These are phyloP conservation scores for Eciton burchellii DNA, from an alignment of 1,140 invertebrate genomes.

Conservation along the genomic window DNA sequence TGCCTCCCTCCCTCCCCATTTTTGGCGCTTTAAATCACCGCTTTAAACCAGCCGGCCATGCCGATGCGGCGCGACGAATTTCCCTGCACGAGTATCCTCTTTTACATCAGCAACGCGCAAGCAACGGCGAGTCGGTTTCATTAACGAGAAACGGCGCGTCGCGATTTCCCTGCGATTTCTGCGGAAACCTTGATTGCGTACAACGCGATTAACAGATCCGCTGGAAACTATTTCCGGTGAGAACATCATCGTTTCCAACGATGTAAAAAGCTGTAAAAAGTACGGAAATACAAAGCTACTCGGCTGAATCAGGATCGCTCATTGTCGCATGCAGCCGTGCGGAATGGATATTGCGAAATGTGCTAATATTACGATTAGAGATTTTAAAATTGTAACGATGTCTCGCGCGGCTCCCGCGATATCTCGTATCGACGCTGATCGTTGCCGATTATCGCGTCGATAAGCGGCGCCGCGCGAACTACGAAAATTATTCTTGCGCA, in stretches of 20 bases:
- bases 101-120: not conserved
- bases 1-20: not conserved
- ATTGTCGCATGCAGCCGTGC: not conserved
- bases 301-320: not conserved
- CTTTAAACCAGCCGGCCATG: not conserved
- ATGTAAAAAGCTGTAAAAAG: too few relatives aligned
- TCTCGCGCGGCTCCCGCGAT: not conserved
- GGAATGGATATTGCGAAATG: not conserved
- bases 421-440: slow-evolving; percentile 23
- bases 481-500: not conserved
- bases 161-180: not conserved
- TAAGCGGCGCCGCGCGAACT: not conserved
- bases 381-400: not conserved
- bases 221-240: too few relatives aligned
- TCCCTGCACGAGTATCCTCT: not conserved
- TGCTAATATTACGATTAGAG: not conserved
- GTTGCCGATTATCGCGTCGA: slow-evolving; percentile 16
- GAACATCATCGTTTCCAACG: too few relatives aligned
- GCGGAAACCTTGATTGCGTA: not conserved
- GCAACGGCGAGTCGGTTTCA: not conserved
- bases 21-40: slow-evolving; percentile 29
- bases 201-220: too few relatives aligned
- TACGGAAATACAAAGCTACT: not conserved
- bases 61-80: not conserved
- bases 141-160: not conserved